These are phyloP conservation scores for Goniozus legneri DNA, from an alignment of 1,140 invertebrate genomes.

Conservation along the genomic window DNA sequence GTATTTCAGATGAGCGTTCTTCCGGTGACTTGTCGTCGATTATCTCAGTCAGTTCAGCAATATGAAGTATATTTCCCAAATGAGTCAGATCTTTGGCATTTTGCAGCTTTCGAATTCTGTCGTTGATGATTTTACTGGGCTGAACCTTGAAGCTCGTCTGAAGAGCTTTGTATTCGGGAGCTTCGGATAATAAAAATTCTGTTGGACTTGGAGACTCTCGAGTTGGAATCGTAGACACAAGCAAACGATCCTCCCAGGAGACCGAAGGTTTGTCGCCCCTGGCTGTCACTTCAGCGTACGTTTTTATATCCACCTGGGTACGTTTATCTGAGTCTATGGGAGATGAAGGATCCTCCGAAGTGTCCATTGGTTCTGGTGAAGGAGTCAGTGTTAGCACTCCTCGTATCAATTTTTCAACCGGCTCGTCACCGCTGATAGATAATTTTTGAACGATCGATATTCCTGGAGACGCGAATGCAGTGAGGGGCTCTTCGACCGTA, in stretches of 20 bases:
- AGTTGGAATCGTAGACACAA: slow-evolving; percentile 1
- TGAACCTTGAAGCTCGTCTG: slow-evolving; percentile 34
- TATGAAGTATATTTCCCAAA: slow-evolving; percentile 58
- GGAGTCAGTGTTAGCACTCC: background rate
- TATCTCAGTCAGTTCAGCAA: slow-evolving; percentile 58
- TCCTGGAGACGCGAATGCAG: no score
- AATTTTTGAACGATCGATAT: slow-evolving; percentile 2
- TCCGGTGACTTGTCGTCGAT: slow-evolving; percentile 55
- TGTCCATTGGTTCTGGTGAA: slow-evolving; percentile 32
- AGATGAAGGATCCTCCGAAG: slow-evolving; percentile 35
- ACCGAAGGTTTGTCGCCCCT: slow-evolving; percentile 10
- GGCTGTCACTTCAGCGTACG: slow-evolving; percentile 26
- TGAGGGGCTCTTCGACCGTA: no score
- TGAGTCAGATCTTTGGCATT: slow-evolving; percentile 53
- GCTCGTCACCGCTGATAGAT: background rate
- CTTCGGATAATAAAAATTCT: slow-evolving; percentile 25
- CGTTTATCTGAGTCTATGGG: slow-evolving; percentile 31
- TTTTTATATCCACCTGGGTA: slow-evolving; percentile 18
- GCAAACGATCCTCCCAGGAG: slow-evolving; percentile 29
- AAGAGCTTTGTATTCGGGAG: slow-evolving; percentile 21
- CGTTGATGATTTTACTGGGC: slow-evolving; percentile 46
- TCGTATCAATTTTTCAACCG: no score
- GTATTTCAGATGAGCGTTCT: slow-evolving; percentile 55
- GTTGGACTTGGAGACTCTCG: slow-evolving; percentile 21
- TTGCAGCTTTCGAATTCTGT: slow-evolving; percentile 57